Percentiles rank a stretch among this genome's conserved stretches.
These are phyloP conservation scores for Catagonus wagneri DNA, from an alignment of 2,113 vertebrate species.

Conservation along the genomic window DNA sequence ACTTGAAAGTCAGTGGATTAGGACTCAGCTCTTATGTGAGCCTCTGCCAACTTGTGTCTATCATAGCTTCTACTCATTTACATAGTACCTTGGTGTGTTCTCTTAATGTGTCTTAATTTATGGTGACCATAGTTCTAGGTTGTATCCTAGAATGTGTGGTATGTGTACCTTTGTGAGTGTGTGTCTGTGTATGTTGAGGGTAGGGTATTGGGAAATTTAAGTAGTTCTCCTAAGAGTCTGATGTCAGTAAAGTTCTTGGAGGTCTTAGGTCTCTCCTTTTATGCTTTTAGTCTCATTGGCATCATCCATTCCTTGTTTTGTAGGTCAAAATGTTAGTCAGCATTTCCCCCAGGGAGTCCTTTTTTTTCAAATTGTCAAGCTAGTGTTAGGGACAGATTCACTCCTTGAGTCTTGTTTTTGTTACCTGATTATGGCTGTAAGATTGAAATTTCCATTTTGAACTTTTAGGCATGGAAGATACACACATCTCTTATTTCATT, in stretches of 20 bases:
- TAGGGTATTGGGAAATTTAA: neutral
- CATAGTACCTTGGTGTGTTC: neutral
- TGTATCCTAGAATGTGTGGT: neutral
- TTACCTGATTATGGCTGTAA: neutral
- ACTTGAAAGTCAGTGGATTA: neutral
- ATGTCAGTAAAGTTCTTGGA: neutral
- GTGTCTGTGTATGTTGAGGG: neutral
- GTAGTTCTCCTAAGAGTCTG: neutral
- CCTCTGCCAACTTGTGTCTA: neutral
- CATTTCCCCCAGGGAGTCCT: neutral
- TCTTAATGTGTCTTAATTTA: neutral
- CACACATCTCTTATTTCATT: neutral
- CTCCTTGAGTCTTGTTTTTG: neutral
- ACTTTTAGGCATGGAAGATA: neutral
- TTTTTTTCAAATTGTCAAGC: neutral
- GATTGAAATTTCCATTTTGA: constrained; percentile 12
- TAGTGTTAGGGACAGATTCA: neutral
- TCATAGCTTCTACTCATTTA: neutral
- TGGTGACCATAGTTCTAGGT: neutral
- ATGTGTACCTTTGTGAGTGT: neutral
- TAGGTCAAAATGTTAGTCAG: neutral
- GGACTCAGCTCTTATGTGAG: neutral
- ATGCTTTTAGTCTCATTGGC: neutral
- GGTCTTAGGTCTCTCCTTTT: neutral
- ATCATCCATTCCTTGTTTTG: neutral